Percentiles rank a stretch among this genome's conserved stretches.
These are phyloP conservation scores for Trypoxylon attenuatum DNA, from an alignment of 2,888 invertebrate genomes.

Conservation along the genomic window DNA sequence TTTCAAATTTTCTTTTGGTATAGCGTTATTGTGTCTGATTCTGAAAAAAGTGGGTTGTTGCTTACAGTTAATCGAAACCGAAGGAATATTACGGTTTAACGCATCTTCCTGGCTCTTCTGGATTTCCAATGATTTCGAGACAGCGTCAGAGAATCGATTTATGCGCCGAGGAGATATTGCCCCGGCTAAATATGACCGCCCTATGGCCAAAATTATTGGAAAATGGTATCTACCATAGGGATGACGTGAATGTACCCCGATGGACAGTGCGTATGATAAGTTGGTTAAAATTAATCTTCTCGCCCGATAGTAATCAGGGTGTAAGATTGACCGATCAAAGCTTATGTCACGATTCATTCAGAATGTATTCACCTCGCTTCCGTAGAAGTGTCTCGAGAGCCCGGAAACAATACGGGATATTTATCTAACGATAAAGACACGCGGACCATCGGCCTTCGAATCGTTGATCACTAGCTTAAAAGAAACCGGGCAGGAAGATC, in stretches of 20 bases:
- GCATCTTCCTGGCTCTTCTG: no score
- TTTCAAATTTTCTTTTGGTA: no score
- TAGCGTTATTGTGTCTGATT: no score
- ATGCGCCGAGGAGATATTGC: constrained; percentile 50
- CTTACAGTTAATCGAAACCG: no score
- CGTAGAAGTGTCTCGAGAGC: constrained; percentile 51
- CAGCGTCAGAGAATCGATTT: constrained; percentile 59
- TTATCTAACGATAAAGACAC: constrained; percentile 61
- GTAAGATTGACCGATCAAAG: neutral
- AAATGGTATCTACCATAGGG: constrained; percentile 61
- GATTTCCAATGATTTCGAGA: no score
- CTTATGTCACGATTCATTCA: neutral
- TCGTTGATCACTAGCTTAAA: constrained; percentile 60
- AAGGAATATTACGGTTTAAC: no score
- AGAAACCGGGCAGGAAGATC: constrained; percentile 55
- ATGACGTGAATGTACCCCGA: constrained; percentile 62
- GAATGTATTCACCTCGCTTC: neutral
- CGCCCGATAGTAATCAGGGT: neutral
- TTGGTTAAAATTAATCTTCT: neutral
- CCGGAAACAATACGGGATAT: constrained; percentile 56
- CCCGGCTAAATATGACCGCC: constrained; percentile 49
- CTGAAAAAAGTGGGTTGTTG: no score
- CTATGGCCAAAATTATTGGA: constrained; percentile 66
- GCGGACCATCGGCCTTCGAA: constrained; percentile 68
- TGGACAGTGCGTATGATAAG: constrained; percentile 60